Evolutionary conservation across 2,888 invertebrate species (phyloP), one percentile per base, ranked within the genome.

Genomic region (Ochropleura leucogaster): DNA sequence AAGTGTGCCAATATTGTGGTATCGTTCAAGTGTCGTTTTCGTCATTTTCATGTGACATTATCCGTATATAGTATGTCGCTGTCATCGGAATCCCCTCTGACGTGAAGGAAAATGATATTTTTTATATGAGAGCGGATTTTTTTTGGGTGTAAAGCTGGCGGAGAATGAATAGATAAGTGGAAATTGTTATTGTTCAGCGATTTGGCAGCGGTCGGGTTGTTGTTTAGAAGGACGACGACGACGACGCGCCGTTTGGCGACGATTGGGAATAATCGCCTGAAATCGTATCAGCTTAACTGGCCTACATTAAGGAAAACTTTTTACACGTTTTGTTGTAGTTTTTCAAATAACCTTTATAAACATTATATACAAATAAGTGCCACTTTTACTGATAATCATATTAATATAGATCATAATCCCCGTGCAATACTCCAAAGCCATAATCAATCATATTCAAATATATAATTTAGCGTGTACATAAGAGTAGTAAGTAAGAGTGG

Each of bases 21-120:
- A 47, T 60, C 63, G 74, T 63, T 77, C 62, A 83, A 87, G 88
- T 87, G 87, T 85, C 87, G 85, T 86, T 88, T 88, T 88, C 83
- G 84, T 90, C 88, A 90, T 88, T 87, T 88, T 88, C 87, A 81
- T 86, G 87, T 81, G 86, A 84, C 85, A 88, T 88, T 89, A 90
- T 88, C 87, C 85, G 80, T 85, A 82, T 89, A 86, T 87, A 84
- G 86, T 85, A 83, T 83, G 87, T 88, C 89, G 83, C 69, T 85
- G 89, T 87, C 90, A 87, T 87, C 80, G 82, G 81, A 85, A 90
- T 88, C 86, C 87, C 77, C 83, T 84, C 78, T 85, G 86, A 88
- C 83, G 84, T 85, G 84, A 79, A 79, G 69, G 84, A 84, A 88
- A 87, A 87, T 86, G 79, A 87, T 88, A 87, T 88, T 86, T 87